These are phyloP conservation scores for Ctenomys sociabilis DNA, from an alignment of 2,113 vertebrate genomes.

Conservation along the genomic window DNA sequence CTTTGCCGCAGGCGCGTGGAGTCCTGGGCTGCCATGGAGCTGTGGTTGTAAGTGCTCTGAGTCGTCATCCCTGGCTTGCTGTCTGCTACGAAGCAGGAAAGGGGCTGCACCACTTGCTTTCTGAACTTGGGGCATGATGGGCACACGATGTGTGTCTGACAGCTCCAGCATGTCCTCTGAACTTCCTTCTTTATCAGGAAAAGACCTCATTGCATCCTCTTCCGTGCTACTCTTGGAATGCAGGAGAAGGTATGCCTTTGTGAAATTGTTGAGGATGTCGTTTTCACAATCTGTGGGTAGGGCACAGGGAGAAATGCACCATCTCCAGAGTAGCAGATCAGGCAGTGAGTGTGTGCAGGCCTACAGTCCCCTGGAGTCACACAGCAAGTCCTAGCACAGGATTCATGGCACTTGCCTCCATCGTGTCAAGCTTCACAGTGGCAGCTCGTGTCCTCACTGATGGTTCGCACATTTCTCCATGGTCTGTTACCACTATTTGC, in stretches of 20 bases:
- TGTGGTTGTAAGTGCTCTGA: slow-evolving; percentile 91
- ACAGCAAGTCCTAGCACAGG: neutral
- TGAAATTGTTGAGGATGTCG: slow-evolving; percentile 97
- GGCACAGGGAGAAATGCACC: slow-evolving; percentile 95
- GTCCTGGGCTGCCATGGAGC: slow-evolving; percentile 85
- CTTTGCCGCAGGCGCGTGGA: slow-evolving; percentile 92
- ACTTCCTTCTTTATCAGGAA: slow-evolving; percentile 96
- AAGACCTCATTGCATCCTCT: slow-evolving; percentile 93
- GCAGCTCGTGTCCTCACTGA: neutral
- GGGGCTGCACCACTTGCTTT: slow-evolving; percentile 84
- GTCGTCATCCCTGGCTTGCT: slow-evolving; percentile 84
- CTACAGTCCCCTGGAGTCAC: slow-evolving; percentile 88
- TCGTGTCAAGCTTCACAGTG: neutral
- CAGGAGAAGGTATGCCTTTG: slow-evolving; percentile 96
- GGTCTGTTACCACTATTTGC: neutral
- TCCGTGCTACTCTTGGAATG: slow-evolving; percentile 96
- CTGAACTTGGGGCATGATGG: slow-evolving; percentile 94
- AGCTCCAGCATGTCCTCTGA: slow-evolving; percentile 96
- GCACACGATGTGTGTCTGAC: slow-evolving; percentile 94
- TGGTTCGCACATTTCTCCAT: neutral
- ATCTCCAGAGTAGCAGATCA: slow-evolving; percentile 98
- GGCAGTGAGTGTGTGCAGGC: slow-evolving; percentile 97
- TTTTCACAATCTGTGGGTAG: slow-evolving; percentile 97
- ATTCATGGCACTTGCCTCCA: neutral
- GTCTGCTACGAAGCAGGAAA: slow-evolving; percentile 84